A percentile compares a stretch with the other conserved stretches of the same genome.
Evolutionary conservation across 1,140 invertebrate genomes (phyloP).

Genomic region (Epicauta chinensis): DNA sequence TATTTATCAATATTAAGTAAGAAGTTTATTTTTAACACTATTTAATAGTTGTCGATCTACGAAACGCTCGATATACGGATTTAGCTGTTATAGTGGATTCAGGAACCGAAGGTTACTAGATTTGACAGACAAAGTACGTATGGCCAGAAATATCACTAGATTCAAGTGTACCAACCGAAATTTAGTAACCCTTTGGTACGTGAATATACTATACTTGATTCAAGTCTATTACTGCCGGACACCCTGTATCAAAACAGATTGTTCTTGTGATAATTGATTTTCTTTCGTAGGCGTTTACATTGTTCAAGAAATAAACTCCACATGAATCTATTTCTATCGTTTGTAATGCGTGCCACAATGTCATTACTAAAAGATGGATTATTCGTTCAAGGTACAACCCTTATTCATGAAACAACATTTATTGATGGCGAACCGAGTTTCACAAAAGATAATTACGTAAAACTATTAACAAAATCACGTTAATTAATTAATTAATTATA

Average conservation of each 20-base stretch:
- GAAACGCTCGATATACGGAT: too few species aligned
- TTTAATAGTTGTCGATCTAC: too few species aligned
- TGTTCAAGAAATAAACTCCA: constrained; percentile 64
- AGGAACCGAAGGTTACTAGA: too few species aligned
- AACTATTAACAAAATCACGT: neutral
- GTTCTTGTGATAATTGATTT: constrained; percentile 4
- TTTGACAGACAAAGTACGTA: too few species aligned
- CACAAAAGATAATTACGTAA: constrained; percentile 51
- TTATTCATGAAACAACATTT: constrained; percentile 36
- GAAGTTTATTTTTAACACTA: too few species aligned
- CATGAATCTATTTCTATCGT: constrained; percentile 61
- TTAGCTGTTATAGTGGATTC: too few species aligned
- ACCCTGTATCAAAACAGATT: constrained; percentile 27
- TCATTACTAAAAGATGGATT: constrained; percentile 54
- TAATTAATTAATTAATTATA: constrained; percentile 51
- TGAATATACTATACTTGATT: too few species aligned
- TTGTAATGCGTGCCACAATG: constrained; percentile 57
- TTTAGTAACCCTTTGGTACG: too few species aligned
- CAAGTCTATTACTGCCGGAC: too few species aligned
- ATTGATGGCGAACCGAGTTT: constrained; percentile 25
- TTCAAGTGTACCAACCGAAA: too few species aligned
- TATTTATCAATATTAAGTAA: constrained; percentile 65
- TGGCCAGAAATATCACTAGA: too few species aligned
- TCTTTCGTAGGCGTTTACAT: constrained; percentile 51
- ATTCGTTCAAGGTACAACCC: constrained; percentile 51